These are phyloP conservation scores for Hetaerina titia DNA, from an alignment of 2,888 invertebrate genomes.

Conservation along the genomic window DNA sequence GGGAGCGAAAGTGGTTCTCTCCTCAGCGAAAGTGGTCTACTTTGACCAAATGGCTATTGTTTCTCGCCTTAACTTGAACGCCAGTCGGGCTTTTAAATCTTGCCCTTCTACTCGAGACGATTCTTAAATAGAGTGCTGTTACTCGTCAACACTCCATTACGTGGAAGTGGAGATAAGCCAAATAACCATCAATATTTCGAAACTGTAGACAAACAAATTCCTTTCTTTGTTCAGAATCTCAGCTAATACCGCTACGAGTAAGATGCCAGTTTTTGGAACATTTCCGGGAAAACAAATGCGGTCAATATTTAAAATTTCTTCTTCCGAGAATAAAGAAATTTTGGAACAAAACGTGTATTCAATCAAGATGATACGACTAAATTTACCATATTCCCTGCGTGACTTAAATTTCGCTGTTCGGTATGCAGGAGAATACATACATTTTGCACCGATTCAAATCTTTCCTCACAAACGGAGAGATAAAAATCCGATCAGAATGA, in stretches of 20 bases:
- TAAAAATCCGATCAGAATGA: not conserved
- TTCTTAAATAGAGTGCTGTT: not conserved
- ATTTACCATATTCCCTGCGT: not conserved
- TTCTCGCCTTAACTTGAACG: not conserved
- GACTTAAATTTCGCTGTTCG: not conserved
- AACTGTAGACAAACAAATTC: not conserved
- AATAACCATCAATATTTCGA: not conserved
- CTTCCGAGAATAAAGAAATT: not conserved
- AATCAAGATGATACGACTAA: not conserved
- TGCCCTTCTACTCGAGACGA: not conserved
- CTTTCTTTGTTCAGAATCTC: not conserved
- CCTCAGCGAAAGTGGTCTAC: not conserved
- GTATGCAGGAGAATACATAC: not conserved
- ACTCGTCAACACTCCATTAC: not conserved
- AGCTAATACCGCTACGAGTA: not conserved
- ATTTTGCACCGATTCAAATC: not conserved
- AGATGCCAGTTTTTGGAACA: not conserved
- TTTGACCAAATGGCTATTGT: not conserved
- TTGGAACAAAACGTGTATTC: not conserved
- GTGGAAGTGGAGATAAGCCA: not conserved
- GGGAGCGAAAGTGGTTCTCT: not conserved
- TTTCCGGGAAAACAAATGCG: not conserved
- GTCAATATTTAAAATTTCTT: not conserved
- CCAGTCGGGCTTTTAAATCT: not conserved
- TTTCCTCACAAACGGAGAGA: not conserved